phyloP scores from a whole-genome alignment of 2,797 vertebrate species.

The Limosa lapponica region DNA sequence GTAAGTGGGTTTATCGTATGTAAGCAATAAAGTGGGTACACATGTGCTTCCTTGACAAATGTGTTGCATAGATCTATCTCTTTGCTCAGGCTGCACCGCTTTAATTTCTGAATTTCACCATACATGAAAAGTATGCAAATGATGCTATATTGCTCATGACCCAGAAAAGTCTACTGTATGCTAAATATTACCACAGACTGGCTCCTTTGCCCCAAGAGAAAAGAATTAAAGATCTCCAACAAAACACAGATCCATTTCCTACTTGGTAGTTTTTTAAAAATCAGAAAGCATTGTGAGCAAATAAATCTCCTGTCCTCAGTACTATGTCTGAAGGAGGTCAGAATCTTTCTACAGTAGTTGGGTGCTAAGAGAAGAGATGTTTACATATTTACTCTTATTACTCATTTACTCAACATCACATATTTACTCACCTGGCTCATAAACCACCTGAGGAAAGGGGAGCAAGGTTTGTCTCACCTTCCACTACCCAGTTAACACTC shows the following conservation, averaged over 20 bases:
- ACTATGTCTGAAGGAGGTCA: neutral
- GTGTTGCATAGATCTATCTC: neutral
- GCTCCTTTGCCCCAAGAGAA: neutral
- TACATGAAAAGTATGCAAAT: neutral
- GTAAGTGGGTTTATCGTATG: constrained; percentile 79
- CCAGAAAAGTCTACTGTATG: neutral
- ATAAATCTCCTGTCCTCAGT: neutral
- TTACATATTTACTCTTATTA: neutral
- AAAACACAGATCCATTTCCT: neutral
- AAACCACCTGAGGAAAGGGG: neutral
- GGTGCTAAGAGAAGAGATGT: neutral
- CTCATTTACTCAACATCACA: too few species aligned
- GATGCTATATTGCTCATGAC: neutral
- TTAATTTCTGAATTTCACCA: neutral
- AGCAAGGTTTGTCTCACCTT: neutral
- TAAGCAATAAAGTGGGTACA: neutral
- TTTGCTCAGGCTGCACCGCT: neutral
- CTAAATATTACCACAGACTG: neutral
- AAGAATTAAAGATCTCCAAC: neutral
- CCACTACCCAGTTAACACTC: neutral
- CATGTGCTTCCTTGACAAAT: neutral
- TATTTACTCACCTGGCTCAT: neutral
- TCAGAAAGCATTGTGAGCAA: neutral
- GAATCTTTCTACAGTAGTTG: neutral
- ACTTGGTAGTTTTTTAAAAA: neutral